Evolutionary conservation across 2,888 invertebrate species (phyloP).

Genomic region (Netelia virgata): DNA sequence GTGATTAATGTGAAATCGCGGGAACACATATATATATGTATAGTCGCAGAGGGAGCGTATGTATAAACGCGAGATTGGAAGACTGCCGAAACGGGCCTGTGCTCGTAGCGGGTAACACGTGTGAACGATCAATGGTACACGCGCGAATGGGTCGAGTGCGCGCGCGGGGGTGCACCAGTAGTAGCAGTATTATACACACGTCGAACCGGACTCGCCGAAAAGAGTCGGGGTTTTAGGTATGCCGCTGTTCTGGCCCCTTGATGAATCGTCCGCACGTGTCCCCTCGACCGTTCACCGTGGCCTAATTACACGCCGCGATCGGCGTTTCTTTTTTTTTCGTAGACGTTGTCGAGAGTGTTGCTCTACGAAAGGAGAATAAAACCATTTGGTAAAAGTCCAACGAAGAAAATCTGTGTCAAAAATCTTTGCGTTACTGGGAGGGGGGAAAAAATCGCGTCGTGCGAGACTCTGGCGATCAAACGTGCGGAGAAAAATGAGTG

Average conservation of each 20-base stretch:
- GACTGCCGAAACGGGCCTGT: constrained; percentile 54
- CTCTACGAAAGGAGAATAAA: background rate
- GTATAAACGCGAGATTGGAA: constrained; percentile 39
- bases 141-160: constrained; percentile 39
- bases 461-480: background rate
- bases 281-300: constrained; percentile 77
- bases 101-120: constrained; percentile 73
- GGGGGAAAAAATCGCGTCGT: background rate
- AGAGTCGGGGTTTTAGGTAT: constrained; percentile 52
- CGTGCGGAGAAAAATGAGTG: background rate
- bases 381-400: background rate
- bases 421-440: background rate
- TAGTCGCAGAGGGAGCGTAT: constrained; percentile 38
- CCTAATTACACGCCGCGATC: constrained; percentile 84
- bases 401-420: constrained; percentile 10
- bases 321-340: constrained; percentile 68
- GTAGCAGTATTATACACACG: constrained; percentile 43
- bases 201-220: constrained; percentile 51
- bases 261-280: constrained; percentile 84
- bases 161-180: constrained; percentile 54
- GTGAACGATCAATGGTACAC: constrained; percentile 73
- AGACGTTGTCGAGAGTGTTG: constrained; percentile 11
- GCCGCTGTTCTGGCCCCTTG: constrained; percentile 75
- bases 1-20: constrained; percentile 29
- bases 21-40: background rate